These are phyloP conservation scores for Spodoptera exigua DNA, from an alignment of 2,888 invertebrate genomes.

Conservation along the genomic window DNA sequence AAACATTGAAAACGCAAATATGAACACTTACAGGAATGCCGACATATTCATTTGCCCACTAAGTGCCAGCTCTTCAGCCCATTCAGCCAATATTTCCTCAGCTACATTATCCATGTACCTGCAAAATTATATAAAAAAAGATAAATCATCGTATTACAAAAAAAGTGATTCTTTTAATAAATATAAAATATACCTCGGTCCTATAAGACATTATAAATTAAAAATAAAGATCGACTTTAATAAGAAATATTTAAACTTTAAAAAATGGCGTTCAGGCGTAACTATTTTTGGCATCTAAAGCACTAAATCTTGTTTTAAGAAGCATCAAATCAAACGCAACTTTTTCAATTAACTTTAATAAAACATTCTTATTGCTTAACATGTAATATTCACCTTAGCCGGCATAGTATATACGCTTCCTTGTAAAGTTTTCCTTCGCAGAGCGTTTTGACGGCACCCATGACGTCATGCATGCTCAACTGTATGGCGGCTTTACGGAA, in stretches of 20 bases:
- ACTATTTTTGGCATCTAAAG: too few relatives aligned
- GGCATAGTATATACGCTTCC: constrained; percentile 70
- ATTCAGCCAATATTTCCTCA: constrained; percentile 66
- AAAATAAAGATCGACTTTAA: too few relatives aligned
- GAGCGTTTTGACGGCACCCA: constrained; percentile 86
- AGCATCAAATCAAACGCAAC: too few relatives aligned
- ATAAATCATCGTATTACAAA: neutral
- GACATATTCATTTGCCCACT: constrained; percentile 60
- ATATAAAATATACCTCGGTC: too few relatives aligned
- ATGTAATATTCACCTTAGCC: constrained; percentile 33
- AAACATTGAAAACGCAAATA: too few relatives aligned
- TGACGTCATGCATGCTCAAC: constrained; percentile 89
- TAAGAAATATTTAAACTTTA: too few relatives aligned
- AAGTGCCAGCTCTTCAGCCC: constrained; percentile 58
- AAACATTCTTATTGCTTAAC: too few relatives aligned
- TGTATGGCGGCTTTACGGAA: constrained; percentile 77
- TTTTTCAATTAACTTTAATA: neutral
- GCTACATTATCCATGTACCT: constrained; percentile 82
- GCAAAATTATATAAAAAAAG: constrained; percentile 41
- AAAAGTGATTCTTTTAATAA: too few relatives aligned
- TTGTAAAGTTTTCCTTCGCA: constrained; percentile 80
- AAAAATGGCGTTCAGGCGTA: too few relatives aligned
- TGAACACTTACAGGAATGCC: constrained; percentile 71
- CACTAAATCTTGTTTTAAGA: too few relatives aligned
- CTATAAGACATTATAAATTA: too few relatives aligned